Percentiles rank a stretch among this genome's conserved stretches.
phyloP scores from a whole-genome alignment of 2,797 vertebrate species.

The Peromyscus melanophrys region DNA sequence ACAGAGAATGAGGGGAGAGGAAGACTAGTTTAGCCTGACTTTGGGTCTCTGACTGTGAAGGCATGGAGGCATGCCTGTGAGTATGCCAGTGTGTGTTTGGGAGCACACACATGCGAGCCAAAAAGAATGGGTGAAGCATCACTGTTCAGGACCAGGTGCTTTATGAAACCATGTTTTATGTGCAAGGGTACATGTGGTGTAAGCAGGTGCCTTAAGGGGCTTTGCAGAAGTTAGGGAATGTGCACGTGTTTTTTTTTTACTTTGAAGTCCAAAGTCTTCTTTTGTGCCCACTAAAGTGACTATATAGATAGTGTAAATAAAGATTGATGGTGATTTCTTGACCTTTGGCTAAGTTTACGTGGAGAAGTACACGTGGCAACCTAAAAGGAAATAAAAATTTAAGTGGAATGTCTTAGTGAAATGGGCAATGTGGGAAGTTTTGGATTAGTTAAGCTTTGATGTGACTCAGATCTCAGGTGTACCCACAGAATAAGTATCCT shows the following conservation, averaged over 20 bases:
- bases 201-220: not conserved
- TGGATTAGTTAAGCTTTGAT: not conserved
- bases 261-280: not conserved
- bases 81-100: not conserved
- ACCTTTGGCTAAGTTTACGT: not conserved
- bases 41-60: not conserved
- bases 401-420: slow-evolving; percentile 13
- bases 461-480: not conserved
- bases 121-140: not conserved
- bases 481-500: not conserved
- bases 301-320: not conserved
- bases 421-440: not conserved
- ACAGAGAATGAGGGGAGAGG: not conserved
- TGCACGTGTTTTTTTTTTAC: not conserved
- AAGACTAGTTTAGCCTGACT: not conserved
- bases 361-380: not conserved
- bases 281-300: not conserved
- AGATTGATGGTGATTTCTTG: not conserved
- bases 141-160: not conserved
- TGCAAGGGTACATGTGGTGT: not conserved
- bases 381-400: not conserved
- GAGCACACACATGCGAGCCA: not conserved
- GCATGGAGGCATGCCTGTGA: not conserved
- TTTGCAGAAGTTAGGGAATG: not conserved
- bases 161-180: not conserved